Conservation (phyloP, 1,140 invertebrate species). For the Drosophila kepulauana region DNA sequence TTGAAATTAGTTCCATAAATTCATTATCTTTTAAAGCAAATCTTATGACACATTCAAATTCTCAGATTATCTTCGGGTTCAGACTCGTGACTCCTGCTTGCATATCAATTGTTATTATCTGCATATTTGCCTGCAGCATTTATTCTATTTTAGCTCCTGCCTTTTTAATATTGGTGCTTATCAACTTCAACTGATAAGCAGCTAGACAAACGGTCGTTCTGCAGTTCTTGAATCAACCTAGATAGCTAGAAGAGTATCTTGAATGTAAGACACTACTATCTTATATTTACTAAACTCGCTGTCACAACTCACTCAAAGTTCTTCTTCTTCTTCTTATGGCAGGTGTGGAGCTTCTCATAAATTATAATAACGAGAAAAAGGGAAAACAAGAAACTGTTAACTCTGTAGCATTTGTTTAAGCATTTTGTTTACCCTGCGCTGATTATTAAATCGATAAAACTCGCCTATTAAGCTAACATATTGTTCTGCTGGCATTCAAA, state of each 20-base stretch:
- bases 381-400: conserved; percentile 9
- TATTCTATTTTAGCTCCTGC: not conserved
- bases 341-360: conserved; percentile 31
- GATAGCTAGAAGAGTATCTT: not conserved
- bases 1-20: no score
- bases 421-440: conserved; percentile 3
- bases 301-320: conserved; percentile 7
- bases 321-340: not conserved
- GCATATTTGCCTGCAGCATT: conserved; percentile 52
- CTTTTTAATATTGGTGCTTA: conserved; percentile 40
- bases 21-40: not conserved
- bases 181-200: conserved; percentile 47
- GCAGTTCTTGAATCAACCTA: conserved; percentile 15
- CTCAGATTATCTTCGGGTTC: not conserved
- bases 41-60: not conserved
- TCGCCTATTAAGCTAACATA: conserved; percentile 50
- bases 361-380: conserved; percentile 5
- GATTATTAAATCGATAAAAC: conserved; percentile 73
- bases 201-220: conserved; percentile 30
- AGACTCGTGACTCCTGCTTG: conserved; percentile 29
- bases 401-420: not conserved
- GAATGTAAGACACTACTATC: conserved; percentile 20
- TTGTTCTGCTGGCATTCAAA: conserved; percentile 27
- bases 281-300: conserved; percentile 37
- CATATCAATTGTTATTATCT: conserved; percentile 69